A percentile compares a stretch with the other conserved stretches of the same genome.
These are phyloP conservation scores for Brachionus angularis DNA, from an alignment of 1,140 invertebrate genomes.

Conservation along the genomic window DNA sequence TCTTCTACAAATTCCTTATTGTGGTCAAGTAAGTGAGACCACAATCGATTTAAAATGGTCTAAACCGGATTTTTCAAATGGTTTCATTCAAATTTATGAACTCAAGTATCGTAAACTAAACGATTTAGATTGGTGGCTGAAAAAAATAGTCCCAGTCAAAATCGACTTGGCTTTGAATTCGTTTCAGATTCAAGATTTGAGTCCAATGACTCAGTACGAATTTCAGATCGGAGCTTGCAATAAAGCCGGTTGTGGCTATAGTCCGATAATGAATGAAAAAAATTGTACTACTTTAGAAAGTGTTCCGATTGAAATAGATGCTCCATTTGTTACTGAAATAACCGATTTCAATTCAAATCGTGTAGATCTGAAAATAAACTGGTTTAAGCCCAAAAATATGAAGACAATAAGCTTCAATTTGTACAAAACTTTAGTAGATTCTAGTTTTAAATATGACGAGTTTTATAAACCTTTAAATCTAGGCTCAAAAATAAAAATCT, in stretches of 20 bases:
- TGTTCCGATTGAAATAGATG: too few relatives aligned
- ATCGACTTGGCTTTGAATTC: not conserved
- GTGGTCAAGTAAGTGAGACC: not conserved
- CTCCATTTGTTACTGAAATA: too few relatives aligned
- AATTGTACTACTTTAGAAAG: too few relatives aligned
- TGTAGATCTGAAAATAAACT: too few relatives aligned
- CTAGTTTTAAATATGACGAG: too few relatives aligned
- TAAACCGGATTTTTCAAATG: not conserved
- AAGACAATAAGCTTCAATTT: too few relatives aligned
- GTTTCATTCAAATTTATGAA: not conserved
- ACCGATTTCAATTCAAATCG: too few relatives aligned
- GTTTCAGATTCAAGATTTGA: not conserved
- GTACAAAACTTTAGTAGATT: too few relatives aligned
- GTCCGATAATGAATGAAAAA: too few relatives aligned
- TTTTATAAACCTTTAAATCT: too few relatives aligned
- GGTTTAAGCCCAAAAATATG: too few relatives aligned
- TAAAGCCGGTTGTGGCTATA: conserved; percentile 1
- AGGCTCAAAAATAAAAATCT: too few relatives aligned
- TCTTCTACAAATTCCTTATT: not conserved
- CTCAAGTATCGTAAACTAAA: conserved; percentile 22
- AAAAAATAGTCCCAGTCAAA: not conserved
- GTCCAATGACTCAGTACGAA: conserved; percentile 5
- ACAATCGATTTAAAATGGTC: not conserved
- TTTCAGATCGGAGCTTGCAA: conserved; percentile 3
- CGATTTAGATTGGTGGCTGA: not conserved